Base-by-base conservation (phyloP, 1,140 invertebrate genomes). In the Drosophila funebris region DNA sequence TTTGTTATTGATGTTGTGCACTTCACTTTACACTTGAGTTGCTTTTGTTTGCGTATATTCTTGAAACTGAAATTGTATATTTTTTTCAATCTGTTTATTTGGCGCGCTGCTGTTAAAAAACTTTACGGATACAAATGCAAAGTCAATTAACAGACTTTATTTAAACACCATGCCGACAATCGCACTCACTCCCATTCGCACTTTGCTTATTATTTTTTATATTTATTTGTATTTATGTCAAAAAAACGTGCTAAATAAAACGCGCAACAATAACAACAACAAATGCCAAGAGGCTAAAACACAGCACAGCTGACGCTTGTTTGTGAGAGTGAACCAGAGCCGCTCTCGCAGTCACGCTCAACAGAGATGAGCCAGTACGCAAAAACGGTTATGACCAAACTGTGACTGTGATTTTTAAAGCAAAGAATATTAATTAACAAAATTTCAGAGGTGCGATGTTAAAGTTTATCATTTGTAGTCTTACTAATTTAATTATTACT, bases 101-200 rank as follows among this genome's bases (percentile, higher is more conserved):
- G 53, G 57, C 33, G 41, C 36, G 72, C 66, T 73, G 73, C 56
- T 75, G 79, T 62, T 82, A 78, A 52, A 75, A 71, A 63, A 43
- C 33, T 44, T 56, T 44, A 57, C 68, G 68, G 78, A 80, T 52
- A 77, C 75, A 58, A 52, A 67, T 75, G 44, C 58, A 52, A 57
- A 80, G 69, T 84, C 63, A 87, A 82, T 85, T 85, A 82, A 54
- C 82, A 63, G 41, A 31, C 44, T 63, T 73, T 76, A 76, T 73
- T 68, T 63, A 76, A 76, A 64, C 31, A 54, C 58, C 56, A 67
- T 57, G 33, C 43, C 61, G 50, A 57, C 58, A 46, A 46, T 29
- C 44, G 50, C 61, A 56, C 58, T 57, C 43, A 56, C 37, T 41
- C 36, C 56, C 57, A 43, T 72, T 71, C 16, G 44, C 72, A 72